Evolutionary conservation across 92 coral and sea anemone genomes (phyloP).

Genomic region (Umimayanthus chanpuru): DNA sequence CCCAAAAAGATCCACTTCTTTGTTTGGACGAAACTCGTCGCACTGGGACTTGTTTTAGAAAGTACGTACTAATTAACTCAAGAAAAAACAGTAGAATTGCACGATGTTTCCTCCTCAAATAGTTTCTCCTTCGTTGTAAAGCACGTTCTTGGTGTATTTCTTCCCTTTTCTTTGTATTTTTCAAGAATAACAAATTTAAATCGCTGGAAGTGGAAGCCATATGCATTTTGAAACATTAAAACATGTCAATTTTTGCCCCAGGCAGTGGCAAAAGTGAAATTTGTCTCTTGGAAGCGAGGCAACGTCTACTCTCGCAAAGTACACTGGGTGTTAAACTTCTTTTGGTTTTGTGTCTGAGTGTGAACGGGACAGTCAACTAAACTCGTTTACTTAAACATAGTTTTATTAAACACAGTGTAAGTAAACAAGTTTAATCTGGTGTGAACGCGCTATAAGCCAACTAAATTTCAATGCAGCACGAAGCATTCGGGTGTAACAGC

Average conservation of each 20-base stretch:
- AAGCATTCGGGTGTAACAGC: no score
- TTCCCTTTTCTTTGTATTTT: neutral
- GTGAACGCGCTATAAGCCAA: neutral
- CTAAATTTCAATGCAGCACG: no score
- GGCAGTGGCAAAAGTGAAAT: neutral
- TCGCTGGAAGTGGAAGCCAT: no score
- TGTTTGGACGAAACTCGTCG: constrained; percentile 48
- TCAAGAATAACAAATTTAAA: no score
- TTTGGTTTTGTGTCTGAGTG: neutral
- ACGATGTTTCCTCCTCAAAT: constrained; percentile 4
- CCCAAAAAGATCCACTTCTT: constrained; percentile 51
- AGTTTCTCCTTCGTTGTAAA: constrained; percentile 18
- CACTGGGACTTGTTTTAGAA: constrained; percentile 32
- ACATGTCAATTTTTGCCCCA: no score
- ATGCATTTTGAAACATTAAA: no score
- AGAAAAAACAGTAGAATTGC: constrained; percentile 14
- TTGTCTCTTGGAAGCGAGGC: constrained; percentile 20
- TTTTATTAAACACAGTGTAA: constrained; percentile 16
- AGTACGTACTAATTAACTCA: neutral
- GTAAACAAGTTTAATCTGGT: neutral
- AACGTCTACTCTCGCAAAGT: neutral
- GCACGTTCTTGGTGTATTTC: constrained; percentile 17
- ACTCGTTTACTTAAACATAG: constrained; percentile 6
- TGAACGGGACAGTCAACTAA: constrained; percentile 19
- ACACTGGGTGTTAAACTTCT: neutral